Evolutionary conservation across 2,113 vertebrate genomes (phyloP), one percentile per base, ranked within the genome.

Genomic region (Toxostoma redivivum): DNA sequence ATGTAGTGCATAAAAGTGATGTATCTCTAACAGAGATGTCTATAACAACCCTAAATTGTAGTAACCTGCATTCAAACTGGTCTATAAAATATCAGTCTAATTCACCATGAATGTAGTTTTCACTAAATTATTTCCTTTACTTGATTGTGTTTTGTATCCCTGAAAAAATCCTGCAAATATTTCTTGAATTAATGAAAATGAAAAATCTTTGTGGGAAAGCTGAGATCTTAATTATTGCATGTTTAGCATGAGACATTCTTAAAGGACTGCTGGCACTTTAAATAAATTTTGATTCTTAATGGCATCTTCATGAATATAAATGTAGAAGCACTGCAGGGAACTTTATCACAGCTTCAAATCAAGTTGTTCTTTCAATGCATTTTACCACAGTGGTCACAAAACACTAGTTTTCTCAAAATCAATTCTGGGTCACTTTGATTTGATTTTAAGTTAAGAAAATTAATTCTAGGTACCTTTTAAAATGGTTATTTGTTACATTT

Each of bases 281-380:
- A 92, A 89, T 81, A 92, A 81, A 84, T 81, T 77, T 82, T 86
- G 28, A 30, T 20, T 89, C 42, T 44, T 94, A 95, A 92, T 89
- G 47, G 23, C 50, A 73, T 81, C 47, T 62, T 95, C 77, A 88
- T 91, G 38, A 91, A 81, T 62, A 86, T 51, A 86, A 91, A 89
- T 91, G 38, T 35, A 73, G 50, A 47, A 80, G 45, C 66, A 57
- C 54, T 61, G n/a, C 62, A 57, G 89, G 86, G 38, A 82, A n/a
- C 47, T 54, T 87, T 90, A 85, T 88, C 81, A 56, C 66, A 85
- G 72, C 42, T 70, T 88, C 89, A 88, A 77, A 89, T 89, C 64
- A 86, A 81, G 50, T 69, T 86, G 54, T 25, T 80, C 48, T 89
- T 92, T 62, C 8, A 0, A 61, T 69, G 22, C 15, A 12, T 80